These are phyloP conservation scores for Neotoxoptera formosana DNA, from an alignment of 1,140 invertebrate genomes.

Conservation along the genomic window DNA sequence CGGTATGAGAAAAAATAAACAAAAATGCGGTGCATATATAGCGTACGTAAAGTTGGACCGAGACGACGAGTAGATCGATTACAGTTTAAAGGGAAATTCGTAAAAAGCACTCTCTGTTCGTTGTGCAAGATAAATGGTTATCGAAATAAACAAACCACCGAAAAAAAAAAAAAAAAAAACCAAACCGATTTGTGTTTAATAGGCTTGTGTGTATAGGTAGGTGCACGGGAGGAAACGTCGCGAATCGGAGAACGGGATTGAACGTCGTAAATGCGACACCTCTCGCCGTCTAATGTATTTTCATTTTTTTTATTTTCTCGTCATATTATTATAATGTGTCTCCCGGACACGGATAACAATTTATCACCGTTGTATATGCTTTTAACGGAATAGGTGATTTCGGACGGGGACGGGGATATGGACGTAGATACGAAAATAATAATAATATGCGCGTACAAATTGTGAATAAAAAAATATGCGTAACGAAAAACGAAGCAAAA, in stretches of 20 bases:
- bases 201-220: background rate
- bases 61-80: constrained; percentile 5
- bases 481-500: background rate
- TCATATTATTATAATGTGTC: background rate
- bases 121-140: background rate
- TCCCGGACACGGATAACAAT: background rate
- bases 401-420: background rate
- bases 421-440: background rate
- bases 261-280: background rate
- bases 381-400: background rate
- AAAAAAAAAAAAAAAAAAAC: background rate
- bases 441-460: background rate
- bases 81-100: background rate
- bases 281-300: background rate
- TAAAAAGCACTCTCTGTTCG: background rate
- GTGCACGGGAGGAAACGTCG: background rate
- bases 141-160: background rate
- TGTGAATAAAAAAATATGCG: background rate
- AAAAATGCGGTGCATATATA: background rate
- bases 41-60: background rate
- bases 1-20: background rate
- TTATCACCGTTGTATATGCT: constrained; percentile 1
- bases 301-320: background rate
- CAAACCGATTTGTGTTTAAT: background rate
- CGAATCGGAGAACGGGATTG: background rate